Conservation (phyloP, 2,797 vertebrate species). For the Avahi laniger region DNA sequence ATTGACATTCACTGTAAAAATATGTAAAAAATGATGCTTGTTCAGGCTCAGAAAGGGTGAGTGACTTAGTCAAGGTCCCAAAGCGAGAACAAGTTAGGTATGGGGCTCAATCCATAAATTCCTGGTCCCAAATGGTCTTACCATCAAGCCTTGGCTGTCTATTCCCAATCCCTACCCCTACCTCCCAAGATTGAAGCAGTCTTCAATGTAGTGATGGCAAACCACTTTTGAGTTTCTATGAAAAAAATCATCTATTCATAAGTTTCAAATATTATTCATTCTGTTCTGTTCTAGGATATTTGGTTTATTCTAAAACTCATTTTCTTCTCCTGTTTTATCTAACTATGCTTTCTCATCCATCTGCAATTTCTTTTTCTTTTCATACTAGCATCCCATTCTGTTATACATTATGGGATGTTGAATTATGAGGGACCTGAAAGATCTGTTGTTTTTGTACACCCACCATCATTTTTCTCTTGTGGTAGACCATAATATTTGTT, state of each 20-base stretch:
- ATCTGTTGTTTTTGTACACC: neutral
- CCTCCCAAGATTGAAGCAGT: neutral
- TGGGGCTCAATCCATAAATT: neutral
- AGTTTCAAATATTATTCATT: conserved; percentile 3
- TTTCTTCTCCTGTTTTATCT: neutral
- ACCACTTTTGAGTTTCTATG: neutral
- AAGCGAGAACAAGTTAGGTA: neutral
- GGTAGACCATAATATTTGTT: neutral
- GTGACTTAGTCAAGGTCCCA: neutral
- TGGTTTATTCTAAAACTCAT: neutral
- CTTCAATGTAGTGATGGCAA: neutral
- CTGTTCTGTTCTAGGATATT: neutral
- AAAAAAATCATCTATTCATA: neutral
- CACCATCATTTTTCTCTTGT: neutral
- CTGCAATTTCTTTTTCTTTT: neutral
- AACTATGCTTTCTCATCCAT: neutral
- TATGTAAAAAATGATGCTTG: neutral
- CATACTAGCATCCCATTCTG: neutral
- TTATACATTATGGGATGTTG: neutral
- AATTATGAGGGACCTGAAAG: neutral
- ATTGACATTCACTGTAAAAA: conserved; percentile 14
- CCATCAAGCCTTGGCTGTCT: neutral
- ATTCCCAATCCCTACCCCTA: too few species aligned
- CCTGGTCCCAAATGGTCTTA: neutral
- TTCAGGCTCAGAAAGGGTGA: neutral